Conservation (phyloP, 2,113 vertebrate genomes). For the Felis catus region DNA sequence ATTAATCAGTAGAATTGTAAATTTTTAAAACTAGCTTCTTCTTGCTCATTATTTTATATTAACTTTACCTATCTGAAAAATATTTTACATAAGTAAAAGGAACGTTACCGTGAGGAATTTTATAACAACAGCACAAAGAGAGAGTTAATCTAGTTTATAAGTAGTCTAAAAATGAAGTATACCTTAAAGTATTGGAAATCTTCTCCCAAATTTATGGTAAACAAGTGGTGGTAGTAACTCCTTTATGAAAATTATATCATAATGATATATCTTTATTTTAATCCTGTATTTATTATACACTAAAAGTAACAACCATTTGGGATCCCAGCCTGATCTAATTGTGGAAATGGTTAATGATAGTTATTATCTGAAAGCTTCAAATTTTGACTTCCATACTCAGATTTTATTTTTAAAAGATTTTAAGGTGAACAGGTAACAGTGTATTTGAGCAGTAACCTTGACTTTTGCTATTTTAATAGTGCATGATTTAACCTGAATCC, state of each 20-base stretch:
- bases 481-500: not conserved
- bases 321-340: not conserved
- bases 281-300: not conserved
- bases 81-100: not conserved
- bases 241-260: not conserved
- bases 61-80: not conserved
- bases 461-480: not conserved
- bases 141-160: slow-evolving; percentile 9
- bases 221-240: not conserved
- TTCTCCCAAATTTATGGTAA: slow-evolving; percentile 3
- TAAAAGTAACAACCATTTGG: slow-evolving; percentile 15
- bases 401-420: slow-evolving; percentile 49
- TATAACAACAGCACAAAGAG: not conserved
- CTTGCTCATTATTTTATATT: not conserved
- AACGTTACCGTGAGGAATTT: not conserved
- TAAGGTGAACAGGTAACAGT: not conserved
- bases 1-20: slow-evolving; percentile 4
- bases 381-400: slow-evolving; percentile 34
- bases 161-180: slow-evolving; percentile 28
- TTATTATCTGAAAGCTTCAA: slow-evolving; percentile 43
- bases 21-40: slow-evolving; percentile 21
- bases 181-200: not conserved
- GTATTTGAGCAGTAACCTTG: not conserved
- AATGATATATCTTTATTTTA: slow-evolving; percentile 10
- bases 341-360: not conserved